phyloP scores from a whole-genome alignment of 2,888 invertebrate genomes.

The Hyposoter didymator region DNA sequence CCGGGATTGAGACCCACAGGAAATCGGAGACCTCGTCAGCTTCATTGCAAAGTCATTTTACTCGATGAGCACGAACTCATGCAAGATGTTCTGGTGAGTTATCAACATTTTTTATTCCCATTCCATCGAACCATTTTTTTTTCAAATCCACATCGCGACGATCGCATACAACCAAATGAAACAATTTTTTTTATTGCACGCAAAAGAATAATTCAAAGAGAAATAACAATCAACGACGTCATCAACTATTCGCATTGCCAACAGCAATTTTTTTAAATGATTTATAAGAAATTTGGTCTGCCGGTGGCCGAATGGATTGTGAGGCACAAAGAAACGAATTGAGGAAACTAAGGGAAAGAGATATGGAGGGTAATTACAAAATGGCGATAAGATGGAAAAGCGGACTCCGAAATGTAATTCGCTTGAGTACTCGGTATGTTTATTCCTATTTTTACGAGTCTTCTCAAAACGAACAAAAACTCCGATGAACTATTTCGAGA shows the following conservation, averaged over 20 bases:
- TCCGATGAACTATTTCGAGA: conserved; percentile 8
- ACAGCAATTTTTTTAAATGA: neutral
- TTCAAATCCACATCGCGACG: neutral
- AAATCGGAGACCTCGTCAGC: conserved; percentile 87
- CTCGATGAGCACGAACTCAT: conserved; percentile 95
- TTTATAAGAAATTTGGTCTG: neutral
- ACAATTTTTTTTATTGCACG: too few species aligned
- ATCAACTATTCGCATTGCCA: too few species aligned
- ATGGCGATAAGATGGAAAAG: neutral
- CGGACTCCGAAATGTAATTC: conserved; percentile 13
- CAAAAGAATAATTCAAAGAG: too few species aligned
- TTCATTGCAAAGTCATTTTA: conserved; percentile 93
- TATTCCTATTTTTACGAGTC: neutral
- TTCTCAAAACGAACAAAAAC: neutral
- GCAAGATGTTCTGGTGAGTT: conserved; percentile 94
- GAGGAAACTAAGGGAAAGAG: neutral
- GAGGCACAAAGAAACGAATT: neutral
- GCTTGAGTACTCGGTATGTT: conserved; percentile 11
- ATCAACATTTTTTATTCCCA: conserved; percentile 18
- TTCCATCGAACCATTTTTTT: conserved; percentile 16
- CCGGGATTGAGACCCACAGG: conserved; percentile 83
- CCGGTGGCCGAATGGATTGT: neutral
- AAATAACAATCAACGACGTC: too few species aligned
- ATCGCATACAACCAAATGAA: neutral
- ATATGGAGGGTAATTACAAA: neutral